Evolutionary conservation across 1,140 invertebrate genomes (phyloP), one percentile per base, ranked within the genome.

Genomic region (Drosophila lacteicornis): DNA sequence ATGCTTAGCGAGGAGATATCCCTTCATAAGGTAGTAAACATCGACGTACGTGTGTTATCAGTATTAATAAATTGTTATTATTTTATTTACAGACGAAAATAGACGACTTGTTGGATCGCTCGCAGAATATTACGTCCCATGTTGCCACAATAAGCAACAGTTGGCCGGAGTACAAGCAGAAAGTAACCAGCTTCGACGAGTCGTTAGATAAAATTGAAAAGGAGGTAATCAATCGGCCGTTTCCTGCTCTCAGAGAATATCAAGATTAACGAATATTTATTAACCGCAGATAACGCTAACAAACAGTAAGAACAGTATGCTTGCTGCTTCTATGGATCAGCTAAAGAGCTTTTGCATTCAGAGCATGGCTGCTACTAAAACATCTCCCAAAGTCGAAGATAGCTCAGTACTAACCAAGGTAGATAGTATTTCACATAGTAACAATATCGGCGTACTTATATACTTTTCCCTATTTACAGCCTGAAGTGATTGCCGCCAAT

Each of bases 121-220:
- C 82, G 30, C 76, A 91, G 43, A 92, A 92, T 42, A 78, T 92
- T 36, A 87, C 85, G 38, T 91, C 91, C 7, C 91, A 92, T 69
- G 91, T 92, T 0, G 74, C 79, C 19, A 92, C 91, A 22, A 75
- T 92, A 49, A 81, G 86, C 65, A 83, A 91, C 55, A 85, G 80
- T 71, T 92, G 87, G 87, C 69, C 79, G 12, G 82, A 92, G 57
- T 87, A 79, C 30, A 92, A 87, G 30, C 80, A 92, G 30, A 84
- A 84, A 80, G 76, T 91, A 11, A 69, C 67, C 11, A 70, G 61
- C 58, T 59, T 86, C 3, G 85, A 87, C 38, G 80, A 87, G 17
- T 73, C 81, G 13, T 36, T 83, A 22, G 73, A 87, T 9, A 80
- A 76, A 69, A 58, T 86, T 7, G 73, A 91, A 65, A 80, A 82